Evolutionary conservation across 2,888 invertebrate species (phyloP), one percentile per base, ranked within the genome.

Genomic region (Andrena chrysosceles): DNA sequence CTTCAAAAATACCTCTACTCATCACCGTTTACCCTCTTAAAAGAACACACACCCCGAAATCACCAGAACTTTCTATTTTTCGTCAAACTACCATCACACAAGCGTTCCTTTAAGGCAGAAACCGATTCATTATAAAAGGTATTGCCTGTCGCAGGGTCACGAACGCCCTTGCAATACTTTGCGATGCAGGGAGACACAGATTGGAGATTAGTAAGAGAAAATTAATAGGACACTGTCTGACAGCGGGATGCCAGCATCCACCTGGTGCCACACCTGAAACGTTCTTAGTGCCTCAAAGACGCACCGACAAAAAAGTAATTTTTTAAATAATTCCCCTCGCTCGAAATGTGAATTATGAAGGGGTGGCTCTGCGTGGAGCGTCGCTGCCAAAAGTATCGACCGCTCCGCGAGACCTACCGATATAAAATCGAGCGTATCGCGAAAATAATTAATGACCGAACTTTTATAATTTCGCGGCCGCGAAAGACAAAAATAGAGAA

Each of bases 121-220:
- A 77, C 81, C 77, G 69, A 87, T 88, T 85, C 87, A 85, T 87
- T 85, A 84, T 77, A 83, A 82, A 71, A 76, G 83, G 67, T 81
- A 82, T 84, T 59, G 74, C 76, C 81, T 76, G 80, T 83, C 81
- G 81, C 68, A 64, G 74, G 80, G 81, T 88, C 85, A 80, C 67
- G 87, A 80, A 81, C 83, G 42, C 78, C 73, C 68, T 66, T 68
- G 86, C 87, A 86, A 90, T 90, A 88, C 90, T 91, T 91, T 86
- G 85, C 81, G 83, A 89, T 85, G 85, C 88, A 89, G 90, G 90
- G 89, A 90, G 89, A 91, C 91, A 89, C 91, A 91, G 91, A 91
- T 92, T 92, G 90, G 90, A 91, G 92, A 93, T 93, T 92, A 93
- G 91, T 85, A 87, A 87, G 89, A 87, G 82, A 88, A 92, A 93